Conservation (phyloP, 23 tunicate genomes). For the Corella eumyota region DNA sequence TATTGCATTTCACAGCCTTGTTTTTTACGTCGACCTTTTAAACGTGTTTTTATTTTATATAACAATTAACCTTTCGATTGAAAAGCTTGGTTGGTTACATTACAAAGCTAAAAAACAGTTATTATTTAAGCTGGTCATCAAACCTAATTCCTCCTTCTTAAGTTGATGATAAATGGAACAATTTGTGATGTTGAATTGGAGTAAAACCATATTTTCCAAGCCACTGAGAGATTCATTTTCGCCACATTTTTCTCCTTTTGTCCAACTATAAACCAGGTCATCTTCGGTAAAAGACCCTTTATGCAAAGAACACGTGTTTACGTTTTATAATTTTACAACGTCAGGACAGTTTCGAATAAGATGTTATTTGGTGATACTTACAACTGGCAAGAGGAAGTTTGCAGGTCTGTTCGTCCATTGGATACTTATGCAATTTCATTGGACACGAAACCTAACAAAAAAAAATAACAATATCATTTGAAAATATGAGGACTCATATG, state of each 20-base stretch:
- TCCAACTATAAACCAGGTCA: constrained; percentile 26
- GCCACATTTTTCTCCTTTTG: constrained; percentile 19
- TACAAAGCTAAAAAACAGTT: no score
- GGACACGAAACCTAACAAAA: constrained; percentile 33
- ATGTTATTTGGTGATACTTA: no score
- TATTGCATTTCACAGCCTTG: background rate
- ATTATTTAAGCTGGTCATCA: no score
- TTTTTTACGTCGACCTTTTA: no score
- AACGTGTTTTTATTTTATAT: no score
- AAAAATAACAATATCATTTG: no score
- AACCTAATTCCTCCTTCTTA: no score
- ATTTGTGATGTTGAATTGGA: constrained; percentile 24
- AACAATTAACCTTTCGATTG: no score
- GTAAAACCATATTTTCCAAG: constrained; percentile 31
- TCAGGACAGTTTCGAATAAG: no score
- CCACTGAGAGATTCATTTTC: constrained; percentile 25
- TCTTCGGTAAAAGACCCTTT: constrained; percentile 45
- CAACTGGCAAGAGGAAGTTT: constrained; percentile 31
- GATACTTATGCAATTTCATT: constrained; percentile 47
- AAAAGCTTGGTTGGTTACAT: no score
- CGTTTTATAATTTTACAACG: no score
- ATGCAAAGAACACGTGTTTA: background rate
- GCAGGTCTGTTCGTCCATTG: constrained; percentile 48
- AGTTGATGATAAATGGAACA: constrained; percentile 12
- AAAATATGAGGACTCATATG: no score